phyloP scores from a whole-genome alignment of 2,113 vertebrate genomes.

The Heterotilapia buettikoferi region DNA sequence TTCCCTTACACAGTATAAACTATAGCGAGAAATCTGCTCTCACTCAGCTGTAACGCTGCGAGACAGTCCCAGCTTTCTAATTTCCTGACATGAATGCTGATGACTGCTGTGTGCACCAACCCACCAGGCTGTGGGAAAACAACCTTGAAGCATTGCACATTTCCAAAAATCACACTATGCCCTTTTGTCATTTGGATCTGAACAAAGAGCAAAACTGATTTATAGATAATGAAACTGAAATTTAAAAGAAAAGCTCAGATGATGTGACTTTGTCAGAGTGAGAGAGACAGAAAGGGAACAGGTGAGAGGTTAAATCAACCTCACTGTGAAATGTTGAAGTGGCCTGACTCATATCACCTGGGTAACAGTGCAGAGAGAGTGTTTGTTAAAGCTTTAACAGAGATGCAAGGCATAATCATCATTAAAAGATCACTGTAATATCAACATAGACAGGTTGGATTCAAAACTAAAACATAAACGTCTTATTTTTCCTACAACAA shows the following conservation, averaged over 20 bases:
- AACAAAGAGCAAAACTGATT: not conserved
- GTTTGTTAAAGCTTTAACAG: not conserved
- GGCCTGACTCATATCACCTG: not conserved
- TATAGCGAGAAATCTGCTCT: constrained; percentile 9
- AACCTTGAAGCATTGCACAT: not conserved
- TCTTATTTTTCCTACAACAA: not conserved
- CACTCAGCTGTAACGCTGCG: constrained; percentile 8
- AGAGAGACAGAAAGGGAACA: not conserved
- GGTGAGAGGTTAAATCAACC: not conserved
- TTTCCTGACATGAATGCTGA: constrained; percentile 51
- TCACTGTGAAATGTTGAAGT: not conserved
- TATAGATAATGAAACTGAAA: not conserved
- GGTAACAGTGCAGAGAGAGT: not conserved
- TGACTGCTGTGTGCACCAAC: constrained; percentile 1
- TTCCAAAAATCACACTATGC: not conserved
- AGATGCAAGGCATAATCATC: rapidly evolving
- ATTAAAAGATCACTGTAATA: not conserved
- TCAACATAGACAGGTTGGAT: not conserved
- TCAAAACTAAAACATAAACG: not conserved
- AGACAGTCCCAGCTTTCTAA: constrained; percentile 22
- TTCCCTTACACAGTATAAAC: not conserved
- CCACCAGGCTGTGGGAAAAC: not conserved
- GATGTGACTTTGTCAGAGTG: not conserved
- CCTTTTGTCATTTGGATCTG: not conserved
- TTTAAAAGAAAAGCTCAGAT: not conserved